Evolutionary conservation across 2,113 vertebrate genomes (phyloP).

Genomic region (Festucalex cinctus): DNA sequence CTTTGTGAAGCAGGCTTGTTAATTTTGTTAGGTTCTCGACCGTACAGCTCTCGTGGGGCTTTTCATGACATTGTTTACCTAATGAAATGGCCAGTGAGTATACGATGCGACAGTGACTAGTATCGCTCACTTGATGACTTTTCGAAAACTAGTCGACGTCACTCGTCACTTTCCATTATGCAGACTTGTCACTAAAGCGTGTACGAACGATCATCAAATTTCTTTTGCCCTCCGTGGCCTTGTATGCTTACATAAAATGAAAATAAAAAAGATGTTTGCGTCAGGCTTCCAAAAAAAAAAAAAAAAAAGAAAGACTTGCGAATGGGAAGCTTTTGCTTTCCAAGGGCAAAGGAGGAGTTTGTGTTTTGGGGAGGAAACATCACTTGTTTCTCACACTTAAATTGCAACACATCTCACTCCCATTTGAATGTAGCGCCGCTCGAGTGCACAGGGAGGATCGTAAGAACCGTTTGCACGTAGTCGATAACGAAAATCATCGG

Average conservation of each 20-base stretch:
- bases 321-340: constrained; percentile 53
- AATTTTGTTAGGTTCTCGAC: no score
- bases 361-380: constrained; percentile 67
- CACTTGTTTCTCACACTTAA: constrained; percentile 68
- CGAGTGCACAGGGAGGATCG: not conserved
- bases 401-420: constrained; percentile 23
- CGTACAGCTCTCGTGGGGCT: not conserved
- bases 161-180: not conserved
- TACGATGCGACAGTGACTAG: not conserved
- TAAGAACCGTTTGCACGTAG: not conserved
- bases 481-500: not conserved
- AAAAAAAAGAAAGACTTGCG: not conserved
- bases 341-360: constrained; percentile 89
- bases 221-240: constrained; percentile 25
- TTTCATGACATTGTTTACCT: not conserved
- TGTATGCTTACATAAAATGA: constrained; percentile 40
- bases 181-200: not conserved
- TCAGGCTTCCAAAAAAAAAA: constrained; percentile 44
- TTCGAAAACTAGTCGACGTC: no score
- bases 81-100: not conserved
- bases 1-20: no score
- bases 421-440: not conserved
- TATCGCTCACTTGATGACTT: no score
- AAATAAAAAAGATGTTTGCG: constrained; percentile 41
- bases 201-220: not conserved